Conservation (phyloP, 2,113 vertebrate genomes). For the Bothrops jararaca region DNA sequence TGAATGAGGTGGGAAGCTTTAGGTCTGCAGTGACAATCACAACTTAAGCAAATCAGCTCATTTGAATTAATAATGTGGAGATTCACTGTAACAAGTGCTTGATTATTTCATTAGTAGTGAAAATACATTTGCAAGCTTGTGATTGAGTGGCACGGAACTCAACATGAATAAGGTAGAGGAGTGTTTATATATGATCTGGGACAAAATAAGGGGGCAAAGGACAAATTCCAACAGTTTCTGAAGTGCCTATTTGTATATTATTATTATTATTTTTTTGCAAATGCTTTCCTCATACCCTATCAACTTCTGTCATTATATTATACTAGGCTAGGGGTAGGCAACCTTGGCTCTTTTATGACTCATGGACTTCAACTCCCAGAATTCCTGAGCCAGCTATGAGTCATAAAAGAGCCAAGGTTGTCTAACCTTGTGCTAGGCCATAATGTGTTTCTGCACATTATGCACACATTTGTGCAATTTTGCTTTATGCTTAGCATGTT, state of each 20-base stretch:
- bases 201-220: not conserved
- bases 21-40: constrained; percentile 12
- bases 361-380: too few relatives aligned
- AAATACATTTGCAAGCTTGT: constrained; percentile 11
- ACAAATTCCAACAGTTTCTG: not conserved
- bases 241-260: not conserved
- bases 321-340: not conserved
- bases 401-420: too few relatives aligned
- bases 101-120: constrained; percentile 18
- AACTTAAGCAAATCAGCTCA: constrained; percentile 30
- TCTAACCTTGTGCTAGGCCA: not conserved
- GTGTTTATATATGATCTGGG: not conserved
- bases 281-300: not conserved
- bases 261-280: not conserved
- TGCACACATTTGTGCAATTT: not conserved
- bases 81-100: constrained; percentile 31
- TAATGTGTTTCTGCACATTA: not conserved
- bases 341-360: too few relatives aligned
- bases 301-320: not conserved
- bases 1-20: constrained; percentile 23
- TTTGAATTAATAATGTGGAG: constrained; percentile 39
- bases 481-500: not conserved
- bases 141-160: not conserved
- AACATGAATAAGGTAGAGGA: not conserved
- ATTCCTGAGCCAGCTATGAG: too few relatives aligned